Percentiles rank a stretch among this genome's conserved stretches.
These are phyloP conservation scores for Pandion haliaetus DNA, from an alignment of 2,113 vertebrate genomes.

Conservation along the genomic window DNA sequence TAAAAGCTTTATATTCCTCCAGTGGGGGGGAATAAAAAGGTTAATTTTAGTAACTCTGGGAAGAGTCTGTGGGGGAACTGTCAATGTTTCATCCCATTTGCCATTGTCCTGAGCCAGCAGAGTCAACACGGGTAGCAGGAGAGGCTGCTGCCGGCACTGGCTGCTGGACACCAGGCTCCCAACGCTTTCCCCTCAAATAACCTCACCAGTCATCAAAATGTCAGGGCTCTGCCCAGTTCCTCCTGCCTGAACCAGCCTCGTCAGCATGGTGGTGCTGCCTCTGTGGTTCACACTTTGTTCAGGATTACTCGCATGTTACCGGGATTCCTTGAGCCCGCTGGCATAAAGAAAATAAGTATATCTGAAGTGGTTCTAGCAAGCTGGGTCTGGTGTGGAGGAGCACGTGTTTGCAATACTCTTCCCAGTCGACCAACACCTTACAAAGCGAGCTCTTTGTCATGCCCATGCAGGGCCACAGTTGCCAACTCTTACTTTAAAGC, in stretches of 20 bases:
- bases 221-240: conserved; percentile 22
- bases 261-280: not conserved
- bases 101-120: not conserved
- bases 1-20: conserved; percentile 58
- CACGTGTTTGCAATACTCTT: not conserved
- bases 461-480: not conserved
- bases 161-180: not conserved
- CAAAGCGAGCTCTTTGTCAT: not conserved
- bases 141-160: not conserved
- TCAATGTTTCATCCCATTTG: conserved; percentile 13
- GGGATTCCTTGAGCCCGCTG: not conserved
- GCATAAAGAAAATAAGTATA: not conserved
- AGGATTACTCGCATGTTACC: not conserved
- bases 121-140: not conserved
- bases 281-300: not conserved
- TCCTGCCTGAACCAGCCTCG: not conserved
- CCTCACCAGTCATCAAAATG: conserved; percentile 19
- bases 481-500: not conserved
- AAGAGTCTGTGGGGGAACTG: conserved; percentile 36
- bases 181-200: conserved; percentile 38
- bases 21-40: conserved; percentile 43
- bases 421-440: not conserved
- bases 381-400: not conserved
- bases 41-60: conserved; percentile 57
- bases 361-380: not conserved